Evolutionary conservation across 2,797 vertebrate genomes (phyloP).

Genomic region (Eremophila alpestris): DNA sequence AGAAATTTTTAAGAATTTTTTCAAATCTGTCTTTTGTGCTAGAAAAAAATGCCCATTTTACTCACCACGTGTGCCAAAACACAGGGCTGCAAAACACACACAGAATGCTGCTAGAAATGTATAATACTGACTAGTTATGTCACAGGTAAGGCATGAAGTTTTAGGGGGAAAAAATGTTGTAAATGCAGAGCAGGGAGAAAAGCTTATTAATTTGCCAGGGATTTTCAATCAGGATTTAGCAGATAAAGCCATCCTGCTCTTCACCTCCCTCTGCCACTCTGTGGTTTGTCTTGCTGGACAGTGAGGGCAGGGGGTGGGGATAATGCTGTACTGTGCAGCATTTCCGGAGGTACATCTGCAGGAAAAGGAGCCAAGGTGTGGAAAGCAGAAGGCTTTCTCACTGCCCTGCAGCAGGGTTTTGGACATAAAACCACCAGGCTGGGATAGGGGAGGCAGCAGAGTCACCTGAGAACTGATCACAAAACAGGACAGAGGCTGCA

Average conservation of each 20-base stretch:
- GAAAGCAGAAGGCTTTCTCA: neutral
- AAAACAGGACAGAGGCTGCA: neutral
- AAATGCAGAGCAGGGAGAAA: neutral
- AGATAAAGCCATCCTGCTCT: neutral
- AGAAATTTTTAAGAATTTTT: neutral
- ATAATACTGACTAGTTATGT: neutral
- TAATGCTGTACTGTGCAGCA: neutral
- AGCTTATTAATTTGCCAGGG: neutral
- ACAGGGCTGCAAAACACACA: neutral
- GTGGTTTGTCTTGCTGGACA: neutral
- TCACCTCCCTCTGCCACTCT: neutral
- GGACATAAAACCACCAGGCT: neutral
- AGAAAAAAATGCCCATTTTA: neutral
- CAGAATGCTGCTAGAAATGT: neutral
- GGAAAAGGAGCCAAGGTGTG: neutral
- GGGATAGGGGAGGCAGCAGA: neutral
- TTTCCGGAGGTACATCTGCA: neutral
- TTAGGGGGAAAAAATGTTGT: neutral
- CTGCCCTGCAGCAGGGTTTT: neutral
- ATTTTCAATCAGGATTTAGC: neutral
- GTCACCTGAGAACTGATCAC: neutral
- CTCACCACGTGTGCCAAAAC: accelerated
- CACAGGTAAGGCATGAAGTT: neutral
- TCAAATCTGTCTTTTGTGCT: neutral
- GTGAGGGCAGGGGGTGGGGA: neutral